phyloP scores from a whole-genome alignment of 1,140 invertebrate genomes.

The Trachymyrmex septentrionalis region DNA sequence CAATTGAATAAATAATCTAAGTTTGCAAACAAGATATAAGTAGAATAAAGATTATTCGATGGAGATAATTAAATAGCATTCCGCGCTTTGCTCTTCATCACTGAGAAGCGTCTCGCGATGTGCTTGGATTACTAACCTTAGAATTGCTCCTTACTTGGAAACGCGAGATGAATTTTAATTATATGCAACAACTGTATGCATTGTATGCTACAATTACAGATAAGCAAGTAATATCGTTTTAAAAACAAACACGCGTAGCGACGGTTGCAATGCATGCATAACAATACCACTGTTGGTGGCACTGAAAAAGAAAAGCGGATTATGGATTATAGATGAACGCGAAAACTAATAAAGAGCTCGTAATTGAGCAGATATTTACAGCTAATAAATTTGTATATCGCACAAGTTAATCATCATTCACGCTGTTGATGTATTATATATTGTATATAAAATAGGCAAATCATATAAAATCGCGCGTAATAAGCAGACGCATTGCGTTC shows the following conservation, averaged over 20 bases:
- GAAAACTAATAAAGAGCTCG: neutral
- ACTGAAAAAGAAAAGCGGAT: neutral
- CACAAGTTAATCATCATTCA: neutral
- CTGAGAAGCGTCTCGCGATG: neutral
- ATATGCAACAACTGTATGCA: neutral
- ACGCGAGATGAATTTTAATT: constrained; percentile 55
- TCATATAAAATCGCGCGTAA: neutral
- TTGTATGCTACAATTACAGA: constrained; percentile 16
- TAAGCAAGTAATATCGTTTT: constrained; percentile 50
- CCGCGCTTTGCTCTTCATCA: constrained; percentile 6
- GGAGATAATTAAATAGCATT: constrained; percentile 43
- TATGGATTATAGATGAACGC: constrained; percentile 12
- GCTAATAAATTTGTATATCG: constrained; percentile 11
- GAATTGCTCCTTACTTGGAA: constrained; percentile 31
- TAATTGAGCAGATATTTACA: neutral
- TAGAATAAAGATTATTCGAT: neutral
- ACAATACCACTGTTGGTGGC: neutral
- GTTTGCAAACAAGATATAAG: neutral
- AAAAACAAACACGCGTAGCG: constrained; percentile 19
- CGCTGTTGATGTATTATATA: no score
- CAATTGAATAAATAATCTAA: neutral
- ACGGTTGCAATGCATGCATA: constrained; percentile 9
- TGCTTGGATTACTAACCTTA: constrained; percentile 46
- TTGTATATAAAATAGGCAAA: neutral
- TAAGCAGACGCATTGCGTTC: neutral